A percentile compares a stretch with the other conserved stretches of the same genome.
Evolutionary conservation across 2,113 vertebrate genomes (phyloP).

Genomic region (Sturnus vulgaris): DNA sequence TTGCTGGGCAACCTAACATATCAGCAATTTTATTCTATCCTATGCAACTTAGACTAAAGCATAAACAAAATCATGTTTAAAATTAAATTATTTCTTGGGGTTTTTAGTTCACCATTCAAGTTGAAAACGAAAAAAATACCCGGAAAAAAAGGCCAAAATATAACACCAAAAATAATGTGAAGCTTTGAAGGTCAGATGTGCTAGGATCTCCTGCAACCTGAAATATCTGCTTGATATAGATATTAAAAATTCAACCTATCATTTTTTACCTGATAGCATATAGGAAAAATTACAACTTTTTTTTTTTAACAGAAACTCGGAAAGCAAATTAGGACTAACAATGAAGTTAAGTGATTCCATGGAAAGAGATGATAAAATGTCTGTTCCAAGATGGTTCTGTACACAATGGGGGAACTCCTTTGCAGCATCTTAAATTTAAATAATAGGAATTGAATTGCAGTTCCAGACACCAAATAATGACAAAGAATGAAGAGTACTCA

Average conservation of each 20-base stretch:
- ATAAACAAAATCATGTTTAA: background rate
- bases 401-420: background rate
- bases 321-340: background rate
- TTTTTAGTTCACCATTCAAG: background rate
- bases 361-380: background rate
- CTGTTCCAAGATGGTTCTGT: background rate
- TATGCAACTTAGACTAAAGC: background rate
- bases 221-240: background rate
- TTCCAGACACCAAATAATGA: background rate
- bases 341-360: background rate
- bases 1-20: background rate
- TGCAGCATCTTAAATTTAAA: background rate
- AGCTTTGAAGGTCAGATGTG: background rate
- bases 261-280: background rate
- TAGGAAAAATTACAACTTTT: background rate
- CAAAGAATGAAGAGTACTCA: background rate
- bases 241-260: background rate
- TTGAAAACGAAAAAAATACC: background rate
- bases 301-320: background rate
- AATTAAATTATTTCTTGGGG: background rate
- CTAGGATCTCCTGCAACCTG: constrained; percentile 20
- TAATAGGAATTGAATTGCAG: background rate
- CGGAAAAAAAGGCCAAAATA: background rate
- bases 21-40: background rate
- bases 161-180: background rate